Evolutionary conservation across 2,797 vertebrate genomes (phyloP).

Genomic region (Heteromormyrus szaboi): DNA sequence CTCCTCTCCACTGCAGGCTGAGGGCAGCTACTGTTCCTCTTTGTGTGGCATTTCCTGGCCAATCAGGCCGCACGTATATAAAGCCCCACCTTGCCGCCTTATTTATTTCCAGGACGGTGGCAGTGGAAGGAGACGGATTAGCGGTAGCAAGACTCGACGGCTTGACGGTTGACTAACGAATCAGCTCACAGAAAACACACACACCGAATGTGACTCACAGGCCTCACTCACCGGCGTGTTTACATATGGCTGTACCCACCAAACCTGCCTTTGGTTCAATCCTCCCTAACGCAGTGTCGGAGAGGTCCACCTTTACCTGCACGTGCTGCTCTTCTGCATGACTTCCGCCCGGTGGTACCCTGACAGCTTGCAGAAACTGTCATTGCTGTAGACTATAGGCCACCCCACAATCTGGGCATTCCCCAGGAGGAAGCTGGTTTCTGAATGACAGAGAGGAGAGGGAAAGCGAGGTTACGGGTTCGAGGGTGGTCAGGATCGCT

Average conservation of each 20-base stretch:
- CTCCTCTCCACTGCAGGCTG: background rate
- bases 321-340: slow-evolving; percentile 98
- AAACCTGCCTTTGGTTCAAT: background rate
- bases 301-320: slow-evolving; percentile 72
- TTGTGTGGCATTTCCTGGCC: slow-evolving; percentile 16
- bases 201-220: background rate
- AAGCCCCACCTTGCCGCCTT: slow-evolving; percentile 20
- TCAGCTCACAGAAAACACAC: background rate
- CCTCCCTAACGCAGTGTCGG: background rate
- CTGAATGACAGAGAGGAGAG: slow-evolving; percentile 53
- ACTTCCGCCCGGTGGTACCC: slow-evolving; percentile 95
- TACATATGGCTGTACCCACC: background rate
- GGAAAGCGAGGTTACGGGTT: background rate
- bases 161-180: background rate
- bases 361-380: slow-evolving; percentile 97
- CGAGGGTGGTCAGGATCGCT: background rate
- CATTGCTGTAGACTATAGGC: slow-evolving; percentile 98
- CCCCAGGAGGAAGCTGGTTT: slow-evolving; percentile 95
- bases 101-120: background rate
- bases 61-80: slow-evolving; percentile 22
- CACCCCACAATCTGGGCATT: slow-evolving; percentile 96
- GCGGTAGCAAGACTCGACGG: background rate
- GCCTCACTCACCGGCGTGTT: background rate
- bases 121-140: background rate
- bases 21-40: slow-evolving; percentile 29